Conservation (phyloP, 2,113 vertebrate species). For the Trematocara unimaculatum region DNA sequence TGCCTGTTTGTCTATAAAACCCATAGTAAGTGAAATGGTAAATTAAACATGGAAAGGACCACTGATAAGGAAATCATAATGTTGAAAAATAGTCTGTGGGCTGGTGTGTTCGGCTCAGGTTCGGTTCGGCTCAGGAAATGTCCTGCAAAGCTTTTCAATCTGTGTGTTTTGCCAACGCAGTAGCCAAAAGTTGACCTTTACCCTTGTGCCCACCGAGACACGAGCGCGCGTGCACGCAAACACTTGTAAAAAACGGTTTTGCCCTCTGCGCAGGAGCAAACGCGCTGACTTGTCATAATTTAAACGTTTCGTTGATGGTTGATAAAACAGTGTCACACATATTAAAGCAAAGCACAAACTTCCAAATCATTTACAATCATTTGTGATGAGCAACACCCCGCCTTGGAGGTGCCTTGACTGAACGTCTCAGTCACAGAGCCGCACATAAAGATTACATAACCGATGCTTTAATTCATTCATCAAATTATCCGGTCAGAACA, state of each 20-base stretch:
- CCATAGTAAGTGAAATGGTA: background rate
- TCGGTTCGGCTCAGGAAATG: background rate
- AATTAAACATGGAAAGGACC: background rate
- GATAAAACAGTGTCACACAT: background rate
- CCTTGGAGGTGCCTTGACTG: background rate
- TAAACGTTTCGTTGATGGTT: accelerated
- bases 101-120: background rate
- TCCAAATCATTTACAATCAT: background rate
- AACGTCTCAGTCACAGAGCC: background rate
- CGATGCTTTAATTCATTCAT: background rate
- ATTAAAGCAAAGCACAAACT: background rate
- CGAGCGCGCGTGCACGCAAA: background rate
- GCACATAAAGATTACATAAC: background rate
- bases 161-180: background rate
- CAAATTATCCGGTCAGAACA: background rate
- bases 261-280: background rate
- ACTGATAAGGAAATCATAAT: background rate
- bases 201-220: background rate
- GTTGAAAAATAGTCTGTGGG: background rate
- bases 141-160: background rate
- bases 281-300: background rate
- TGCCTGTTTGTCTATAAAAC: background rate
- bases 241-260: background rate
- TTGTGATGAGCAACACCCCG: background rate
- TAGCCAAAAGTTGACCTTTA: constrained; percentile 30